These are phyloP conservation scores for Emydura subglobosa DNA, from an alignment of 2,113 vertebrate genomes.

Conservation along the genomic window DNA sequence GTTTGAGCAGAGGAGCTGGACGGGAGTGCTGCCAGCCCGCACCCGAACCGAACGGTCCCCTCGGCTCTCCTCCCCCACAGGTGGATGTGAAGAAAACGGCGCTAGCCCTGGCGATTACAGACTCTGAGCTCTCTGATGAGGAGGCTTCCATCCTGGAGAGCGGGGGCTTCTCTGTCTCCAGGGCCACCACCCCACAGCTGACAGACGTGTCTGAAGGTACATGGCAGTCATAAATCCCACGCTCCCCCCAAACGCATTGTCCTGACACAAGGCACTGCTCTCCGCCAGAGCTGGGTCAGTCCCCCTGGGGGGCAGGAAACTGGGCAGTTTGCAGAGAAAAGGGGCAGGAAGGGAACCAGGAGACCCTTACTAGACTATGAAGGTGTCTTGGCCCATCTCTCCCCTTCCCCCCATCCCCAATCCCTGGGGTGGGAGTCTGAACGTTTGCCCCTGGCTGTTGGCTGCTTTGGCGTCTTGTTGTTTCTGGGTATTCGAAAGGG, in stretches of 20 bases:
- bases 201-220: slow-evolving; percentile 95
- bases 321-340: neutral
- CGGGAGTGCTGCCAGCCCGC: neutral
- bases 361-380: neutral
- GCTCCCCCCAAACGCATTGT: neutral
- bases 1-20: neutral
- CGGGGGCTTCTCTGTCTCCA: slow-evolving; percentile 96
- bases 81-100: slow-evolving; percentile 93
- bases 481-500: neutral
- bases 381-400: neutral
- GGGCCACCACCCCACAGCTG: slow-evolving; percentile 96
- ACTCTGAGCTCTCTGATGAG: slow-evolving; percentile 97
- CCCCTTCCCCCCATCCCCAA: neutral
- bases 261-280: neutral
- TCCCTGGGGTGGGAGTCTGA: neutral
- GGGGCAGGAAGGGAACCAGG: neutral
- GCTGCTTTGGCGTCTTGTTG: neutral
- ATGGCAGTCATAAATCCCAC: neutral
- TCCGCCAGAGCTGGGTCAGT: neutral
- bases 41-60: neutral
- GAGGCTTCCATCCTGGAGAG: slow-evolving; percentile 98
- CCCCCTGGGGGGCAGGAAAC: neutral
- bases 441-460: no score
- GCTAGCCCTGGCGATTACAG: slow-evolving; percentile 96
- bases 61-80: slow-evolving; percentile 69